Conservation (phyloP, 2,113 vertebrate species). For the Oncorhynchus masou region DNA sequence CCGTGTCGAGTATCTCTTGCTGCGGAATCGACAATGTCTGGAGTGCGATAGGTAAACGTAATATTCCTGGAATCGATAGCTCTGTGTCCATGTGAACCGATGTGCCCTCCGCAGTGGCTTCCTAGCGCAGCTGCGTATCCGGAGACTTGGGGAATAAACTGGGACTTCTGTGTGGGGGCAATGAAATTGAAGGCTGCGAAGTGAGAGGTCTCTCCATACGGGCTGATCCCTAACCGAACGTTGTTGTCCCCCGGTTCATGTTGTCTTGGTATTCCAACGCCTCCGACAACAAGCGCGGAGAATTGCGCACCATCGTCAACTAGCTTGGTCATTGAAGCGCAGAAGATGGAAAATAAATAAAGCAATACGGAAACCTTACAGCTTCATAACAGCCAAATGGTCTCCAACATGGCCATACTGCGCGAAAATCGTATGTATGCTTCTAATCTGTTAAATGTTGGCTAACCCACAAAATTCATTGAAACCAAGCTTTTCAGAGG, state of each 20-base stretch:
- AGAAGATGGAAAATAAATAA: not conserved
- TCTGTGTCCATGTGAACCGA: slow-evolving; percentile 79
- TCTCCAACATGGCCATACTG: no score
- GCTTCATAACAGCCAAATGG: no score
- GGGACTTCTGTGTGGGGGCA: slow-evolving; percentile 81
- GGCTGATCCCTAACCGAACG: slow-evolving; percentile 76
- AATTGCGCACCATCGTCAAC: slow-evolving; percentile 86
- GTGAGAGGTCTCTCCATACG: slow-evolving; percentile 78
- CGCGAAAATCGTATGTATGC: no score
- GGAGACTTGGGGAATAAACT: slow-evolving; percentile 82
- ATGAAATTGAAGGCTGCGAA: slow-evolving; percentile 73
- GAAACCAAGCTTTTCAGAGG: slow-evolving; percentile 6
- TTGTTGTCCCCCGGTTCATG: slow-evolving; percentile 79
- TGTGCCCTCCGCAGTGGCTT: slow-evolving; percentile 79
- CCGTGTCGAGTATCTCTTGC: slow-evolving; percentile 74
- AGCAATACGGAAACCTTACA: no score
- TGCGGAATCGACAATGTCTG: slow-evolving; percentile 73
- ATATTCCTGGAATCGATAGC: slow-evolving; percentile 86
- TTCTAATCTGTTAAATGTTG: no score
- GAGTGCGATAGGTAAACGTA: slow-evolving; percentile 81
- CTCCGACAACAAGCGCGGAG: slow-evolving; percentile 82
- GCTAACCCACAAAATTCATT: not conserved
- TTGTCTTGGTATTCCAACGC: slow-evolving; percentile 76
- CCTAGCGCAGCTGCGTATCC: slow-evolving; percentile 81
- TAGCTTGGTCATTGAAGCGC: slow-evolving; percentile 81